phyloP scores from a whole-genome alignment of 2,113 vertebrate species.

The Tamias sibiricus region DNA sequence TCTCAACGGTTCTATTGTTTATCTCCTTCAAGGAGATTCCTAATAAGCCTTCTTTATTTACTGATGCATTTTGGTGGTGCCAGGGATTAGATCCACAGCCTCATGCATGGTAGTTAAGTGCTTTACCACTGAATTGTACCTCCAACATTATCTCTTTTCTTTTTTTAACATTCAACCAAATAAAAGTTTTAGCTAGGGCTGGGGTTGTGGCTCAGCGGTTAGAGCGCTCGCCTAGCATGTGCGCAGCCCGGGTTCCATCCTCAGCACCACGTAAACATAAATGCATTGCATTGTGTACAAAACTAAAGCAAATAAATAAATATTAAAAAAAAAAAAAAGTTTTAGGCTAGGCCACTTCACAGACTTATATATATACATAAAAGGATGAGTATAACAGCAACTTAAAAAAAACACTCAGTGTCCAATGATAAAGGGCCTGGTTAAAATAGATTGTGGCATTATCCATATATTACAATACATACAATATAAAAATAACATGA shows the following conservation, averaged over 20 bases:
- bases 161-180: constrained; percentile 3
- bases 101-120: background rate
- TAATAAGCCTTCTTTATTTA: background rate
- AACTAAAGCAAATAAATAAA: no score
- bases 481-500: constrained; percentile 12
- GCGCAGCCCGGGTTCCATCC: no score
- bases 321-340: no score
- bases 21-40: constrained; percentile 2
- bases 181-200: constrained; percentile 28
- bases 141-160: background rate
- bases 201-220: no score
- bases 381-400: background rate
- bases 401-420: constrained; percentile 32
- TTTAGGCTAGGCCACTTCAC: background rate
- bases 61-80: background rate
- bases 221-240: no score
- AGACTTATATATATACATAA: background rate
- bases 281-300: no score
- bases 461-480: background rate
- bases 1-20: background rate
- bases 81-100: background rate
- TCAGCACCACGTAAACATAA: no score
- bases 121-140: background rate
- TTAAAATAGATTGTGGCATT: constrained; percentile 12
- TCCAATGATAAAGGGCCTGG: background rate